Conservation (phyloP, 2,113 vertebrate species). For the Raja brachyura region DNA sequence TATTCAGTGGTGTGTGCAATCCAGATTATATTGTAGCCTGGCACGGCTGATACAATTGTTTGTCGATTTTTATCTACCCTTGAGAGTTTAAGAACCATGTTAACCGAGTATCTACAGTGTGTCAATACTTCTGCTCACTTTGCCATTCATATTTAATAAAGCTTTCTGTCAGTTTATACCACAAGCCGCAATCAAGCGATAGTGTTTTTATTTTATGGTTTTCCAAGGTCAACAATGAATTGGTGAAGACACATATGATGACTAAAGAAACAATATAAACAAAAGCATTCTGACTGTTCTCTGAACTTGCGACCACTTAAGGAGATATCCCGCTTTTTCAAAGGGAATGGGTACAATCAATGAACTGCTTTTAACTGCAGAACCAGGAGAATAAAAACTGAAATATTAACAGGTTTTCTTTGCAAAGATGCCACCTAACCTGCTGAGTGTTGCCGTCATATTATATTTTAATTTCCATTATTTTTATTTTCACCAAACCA, state of each 20-base stretch:
- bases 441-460: too few species aligned
- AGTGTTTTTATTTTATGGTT: background rate
- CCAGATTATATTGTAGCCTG: background rate
- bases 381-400: background rate
- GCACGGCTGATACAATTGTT: background rate
- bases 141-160: background rate
- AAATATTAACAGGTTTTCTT: too few species aligned
- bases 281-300: background rate
- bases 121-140: background rate
- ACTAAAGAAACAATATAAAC: background rate
- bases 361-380: background rate
- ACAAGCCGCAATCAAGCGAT: background rate
- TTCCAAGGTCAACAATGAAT: background rate
- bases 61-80: background rate
- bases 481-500: too few species aligned
- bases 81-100: background rate
- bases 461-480: too few species aligned
- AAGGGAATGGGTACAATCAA: background rate
- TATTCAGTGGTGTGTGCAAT: background rate
- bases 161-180: background rate
- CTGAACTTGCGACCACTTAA: background rate
- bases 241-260: background rate
- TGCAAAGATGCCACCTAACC: too few species aligned
- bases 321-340: background rate
- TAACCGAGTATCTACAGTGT: background rate